A percentile compares a stretch with the other conserved stretches of the same genome.
These are phyloP conservation scores for Drosophila fulvimacula DNA, from an alignment of 2,888 invertebrate genomes.

Conservation along the genomic window DNA sequence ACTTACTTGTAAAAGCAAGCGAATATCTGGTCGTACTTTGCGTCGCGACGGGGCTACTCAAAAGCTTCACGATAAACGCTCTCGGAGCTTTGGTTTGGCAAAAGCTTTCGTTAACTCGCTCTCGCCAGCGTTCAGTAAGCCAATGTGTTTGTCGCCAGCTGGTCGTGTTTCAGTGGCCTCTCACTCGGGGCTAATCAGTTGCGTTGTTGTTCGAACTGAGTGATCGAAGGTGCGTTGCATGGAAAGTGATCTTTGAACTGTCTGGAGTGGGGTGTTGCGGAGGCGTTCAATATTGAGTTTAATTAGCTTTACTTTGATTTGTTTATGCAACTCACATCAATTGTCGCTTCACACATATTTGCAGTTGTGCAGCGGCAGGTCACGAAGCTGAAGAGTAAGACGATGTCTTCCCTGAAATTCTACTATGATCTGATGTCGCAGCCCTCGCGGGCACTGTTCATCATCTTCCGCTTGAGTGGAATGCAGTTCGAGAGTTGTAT, in stretches of 20 bases:
- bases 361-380: constrained; percentile 36
- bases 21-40: background rate
- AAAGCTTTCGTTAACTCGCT: constrained; percentile 25
- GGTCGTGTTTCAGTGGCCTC: background rate
- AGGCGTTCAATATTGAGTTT: background rate
- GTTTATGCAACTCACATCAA: background rate
- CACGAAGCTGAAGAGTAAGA: constrained; percentile 28
- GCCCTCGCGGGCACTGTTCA: constrained; percentile 89
- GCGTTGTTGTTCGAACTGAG: background rate
- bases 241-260: constrained; percentile 51
- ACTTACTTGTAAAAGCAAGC: background rate
- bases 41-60: background rate
- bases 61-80: constrained; percentile 19
- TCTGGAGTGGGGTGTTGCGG: background rate
- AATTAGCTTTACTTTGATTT: constrained; percentile 11
- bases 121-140: constrained; percentile 9
- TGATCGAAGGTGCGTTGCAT: constrained; percentile 11
- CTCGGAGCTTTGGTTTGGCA: background rate
- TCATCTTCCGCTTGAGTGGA: constrained; percentile 88
- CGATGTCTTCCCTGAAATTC: constrained; percentile 85
- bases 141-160: constrained; percentile 31
- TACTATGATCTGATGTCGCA: constrained; percentile 92
- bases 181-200: background rate
- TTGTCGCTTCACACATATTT: background rate
- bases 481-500: constrained; percentile 88